phyloP scores from a whole-genome alignment of 30 jellyfish, hydroid and myxozoan genomes.

The Clytia hemisphaerica region DNA sequence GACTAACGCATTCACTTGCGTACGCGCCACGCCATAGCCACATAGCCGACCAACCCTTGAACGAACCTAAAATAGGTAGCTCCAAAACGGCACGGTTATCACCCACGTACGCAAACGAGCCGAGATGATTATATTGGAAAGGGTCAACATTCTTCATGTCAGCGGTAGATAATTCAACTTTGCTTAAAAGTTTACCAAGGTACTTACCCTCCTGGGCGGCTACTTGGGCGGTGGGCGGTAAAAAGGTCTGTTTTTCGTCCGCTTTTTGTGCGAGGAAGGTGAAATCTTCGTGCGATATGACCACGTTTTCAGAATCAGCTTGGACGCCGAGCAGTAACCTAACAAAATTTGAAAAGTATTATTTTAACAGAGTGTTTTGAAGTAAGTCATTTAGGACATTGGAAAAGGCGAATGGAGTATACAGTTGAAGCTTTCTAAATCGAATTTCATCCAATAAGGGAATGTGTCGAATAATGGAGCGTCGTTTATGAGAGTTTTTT shows the following conservation, averaged over 20 bases:
- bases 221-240: slow-evolving; percentile 95
- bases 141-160: slow-evolving; percentile 32
- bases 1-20: slow-evolving; percentile 77
- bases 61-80: slow-evolving; percentile 67
- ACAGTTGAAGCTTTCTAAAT: too few species aligned
- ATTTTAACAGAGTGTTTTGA: too few species aligned
- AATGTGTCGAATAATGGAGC: too few species aligned
- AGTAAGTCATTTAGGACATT: too few species aligned
- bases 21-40: slow-evolving; percentile 95
- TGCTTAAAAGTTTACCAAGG: slow-evolving; percentile 64
- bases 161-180: slow-evolving; percentile 18
- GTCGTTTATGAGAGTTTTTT: too few species aligned
- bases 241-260: slow-evolving; percentile 50
- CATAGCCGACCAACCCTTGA: slow-evolving; percentile 66
- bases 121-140: slow-evolving; percentile 69
- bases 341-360: too few species aligned
- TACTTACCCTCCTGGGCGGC: slow-evolving; percentile 92
- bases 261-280: slow-evolving; percentile 38
- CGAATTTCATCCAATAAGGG: too few species aligned
- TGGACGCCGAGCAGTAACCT: too few species aligned
- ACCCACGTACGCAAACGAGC: slow-evolving; percentile 89
- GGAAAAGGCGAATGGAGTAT: too few species aligned
- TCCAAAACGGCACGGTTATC: slow-evolving; percentile 84
- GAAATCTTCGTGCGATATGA: slow-evolving; percentile 52
- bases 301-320: too few species aligned